Conservation (phyloP, 2,888 invertebrate species). For the Andricus quercusramuli region DNA sequence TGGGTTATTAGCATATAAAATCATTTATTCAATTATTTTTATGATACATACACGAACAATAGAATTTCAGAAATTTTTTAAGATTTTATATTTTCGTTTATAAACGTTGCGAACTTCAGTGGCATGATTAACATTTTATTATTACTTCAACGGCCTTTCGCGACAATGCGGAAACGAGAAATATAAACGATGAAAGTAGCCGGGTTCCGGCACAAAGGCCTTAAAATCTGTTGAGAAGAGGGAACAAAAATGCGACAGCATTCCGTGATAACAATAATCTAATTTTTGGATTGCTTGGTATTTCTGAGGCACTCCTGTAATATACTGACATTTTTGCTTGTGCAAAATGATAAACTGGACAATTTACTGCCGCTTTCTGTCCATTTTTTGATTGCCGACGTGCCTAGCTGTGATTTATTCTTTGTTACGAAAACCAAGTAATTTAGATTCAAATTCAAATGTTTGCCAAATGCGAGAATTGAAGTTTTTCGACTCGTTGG, state of each 20-base stretch:
- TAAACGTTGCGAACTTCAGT: too few species aligned
- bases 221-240: conserved; percentile 1
- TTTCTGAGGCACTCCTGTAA: not conserved
- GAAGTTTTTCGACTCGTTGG: not conserved
- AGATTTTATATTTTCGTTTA: too few species aligned
- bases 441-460: not conserved
- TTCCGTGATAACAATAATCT: conserved; percentile 32
- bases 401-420: conserved; percentile 25
- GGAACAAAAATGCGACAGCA: conserved; percentile 38
- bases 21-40: too few species aligned
- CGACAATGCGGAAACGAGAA: conserved; percentile 7
- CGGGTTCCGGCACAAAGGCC: not conserved
- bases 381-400: conserved; percentile 3
- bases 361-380: not conserved
- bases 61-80: too few species aligned
- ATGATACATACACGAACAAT: too few species aligned
- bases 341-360: not conserved
- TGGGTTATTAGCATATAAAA: too few species aligned
- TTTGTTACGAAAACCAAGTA: not conserved
- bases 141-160: not conserved
- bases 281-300: conserved; percentile 7
- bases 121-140: not conserved
- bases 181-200: conserved; percentile 12
- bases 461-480: not conserved
- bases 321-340: not conserved